Conservation (phyloP, 1,140 invertebrate species). For the Heliconius himera region DNA sequence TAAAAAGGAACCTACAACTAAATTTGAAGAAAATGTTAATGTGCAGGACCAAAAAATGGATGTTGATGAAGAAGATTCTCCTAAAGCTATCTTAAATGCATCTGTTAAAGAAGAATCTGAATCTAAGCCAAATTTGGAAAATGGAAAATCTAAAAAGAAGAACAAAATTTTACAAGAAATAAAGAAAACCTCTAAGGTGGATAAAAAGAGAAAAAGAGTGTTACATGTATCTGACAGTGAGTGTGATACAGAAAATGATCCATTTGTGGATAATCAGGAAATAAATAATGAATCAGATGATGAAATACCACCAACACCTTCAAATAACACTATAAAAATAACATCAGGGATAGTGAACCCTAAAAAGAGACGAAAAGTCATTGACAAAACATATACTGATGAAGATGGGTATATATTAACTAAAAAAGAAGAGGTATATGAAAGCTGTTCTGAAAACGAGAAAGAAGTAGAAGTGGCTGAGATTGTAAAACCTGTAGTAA, state of each 20-base stretch:
- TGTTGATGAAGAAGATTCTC: slow-evolving; percentile 30
- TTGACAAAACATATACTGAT: slow-evolving; percentile 75
- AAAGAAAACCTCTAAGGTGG: slow-evolving; percentile 66
- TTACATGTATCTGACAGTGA: slow-evolving; percentile 74
- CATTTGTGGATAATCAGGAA: slow-evolving; percentile 52
- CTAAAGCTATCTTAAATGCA: background rate
- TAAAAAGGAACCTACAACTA: slow-evolving; percentile 29
- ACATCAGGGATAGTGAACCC: slow-evolving; percentile 71
- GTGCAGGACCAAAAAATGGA: slow-evolving; percentile 39
- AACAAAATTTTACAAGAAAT: slow-evolving; percentile 52
- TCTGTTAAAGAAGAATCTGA: slow-evolving; percentile 21
- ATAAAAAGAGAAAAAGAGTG: slow-evolving; percentile 73
- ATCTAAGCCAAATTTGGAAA: background rate
- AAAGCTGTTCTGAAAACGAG: slow-evolving; percentile 73
- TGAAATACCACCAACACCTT: slow-evolving; percentile 76
- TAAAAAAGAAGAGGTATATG: slow-evolving; percentile 74
- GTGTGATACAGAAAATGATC: slow-evolving; percentile 69
- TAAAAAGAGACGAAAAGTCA: slow-evolving; percentile 70
- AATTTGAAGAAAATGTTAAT: slow-evolving; percentile 36
- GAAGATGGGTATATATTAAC: slow-evolving; percentile 75
- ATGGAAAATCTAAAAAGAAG: slow-evolving; percentile 29
- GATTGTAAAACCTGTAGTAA: slow-evolving; percentile 42
- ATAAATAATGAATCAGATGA: slow-evolving; percentile 64
- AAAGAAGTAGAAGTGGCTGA: slow-evolving; percentile 44
- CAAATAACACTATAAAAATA: slow-evolving; percentile 64